Conservation (phyloP, 2,888 invertebrate species). For the Dioctria rufipes region DNA sequence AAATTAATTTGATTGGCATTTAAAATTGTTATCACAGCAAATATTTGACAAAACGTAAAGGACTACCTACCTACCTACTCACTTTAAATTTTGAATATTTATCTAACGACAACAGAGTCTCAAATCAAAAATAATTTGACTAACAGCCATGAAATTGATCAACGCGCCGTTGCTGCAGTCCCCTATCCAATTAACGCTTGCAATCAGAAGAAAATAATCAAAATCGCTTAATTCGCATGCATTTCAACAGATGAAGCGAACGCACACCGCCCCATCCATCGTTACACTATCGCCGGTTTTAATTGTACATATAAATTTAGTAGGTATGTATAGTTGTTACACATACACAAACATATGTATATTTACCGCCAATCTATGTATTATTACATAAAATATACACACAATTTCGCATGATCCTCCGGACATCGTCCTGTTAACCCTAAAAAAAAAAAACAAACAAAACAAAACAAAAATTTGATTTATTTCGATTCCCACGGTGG, state of each 20-base stretch:
- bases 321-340: too few species aligned
- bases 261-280: not conserved
- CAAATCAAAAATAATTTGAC: conserved; percentile 22
- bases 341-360: too few species aligned
- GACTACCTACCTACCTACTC: not conserved
- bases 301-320: too few species aligned
- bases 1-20: too few species aligned
- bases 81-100: not conserved
- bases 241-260: conserved; percentile 48
- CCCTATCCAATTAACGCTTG: conserved; percentile 41
- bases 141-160: conserved; percentile 35
- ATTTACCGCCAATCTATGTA: not conserved
- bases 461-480: conserved; percentile 34
- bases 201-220: conserved; percentile 51
- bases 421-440: conserved; percentile 41
- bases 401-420: conserved; percentile 48
- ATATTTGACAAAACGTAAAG: not conserved
- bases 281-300: too few species aligned
- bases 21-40: not conserved
- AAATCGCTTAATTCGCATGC: conserved; percentile 31
- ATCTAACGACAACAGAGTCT: not conserved
- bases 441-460: not conserved
- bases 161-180: conserved; percentile 11
- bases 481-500: conserved; percentile 55
- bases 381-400: conserved; percentile 39